Evolutionary conservation across 2,888 invertebrate species (phyloP).

Genomic region (Acrobasis repandana): DNA sequence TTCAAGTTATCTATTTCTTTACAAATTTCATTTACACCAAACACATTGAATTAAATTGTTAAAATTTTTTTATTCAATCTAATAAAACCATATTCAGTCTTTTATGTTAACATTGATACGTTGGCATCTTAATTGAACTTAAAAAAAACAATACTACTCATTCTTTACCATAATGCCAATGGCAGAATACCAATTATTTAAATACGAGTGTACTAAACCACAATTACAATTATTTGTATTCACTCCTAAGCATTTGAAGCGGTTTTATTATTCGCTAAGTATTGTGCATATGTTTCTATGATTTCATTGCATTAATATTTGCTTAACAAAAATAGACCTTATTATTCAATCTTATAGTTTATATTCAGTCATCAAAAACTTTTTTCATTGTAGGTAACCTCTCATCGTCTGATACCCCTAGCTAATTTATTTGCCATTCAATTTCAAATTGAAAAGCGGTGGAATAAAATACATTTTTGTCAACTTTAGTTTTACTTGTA

Average conservation of each 20-base stretch:
- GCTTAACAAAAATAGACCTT: conserved; percentile 24
- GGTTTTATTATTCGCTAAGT: conserved; percentile 55
- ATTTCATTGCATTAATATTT: conserved; percentile 27
- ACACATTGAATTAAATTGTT: too few species aligned
- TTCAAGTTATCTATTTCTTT: too few species aligned
- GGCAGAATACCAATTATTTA: conserved; percentile 1
- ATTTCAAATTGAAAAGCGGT: not conserved
- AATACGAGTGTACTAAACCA: conserved; percentile 36
- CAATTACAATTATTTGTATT: conserved; percentile 58
- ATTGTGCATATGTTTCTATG: conserved; percentile 61
- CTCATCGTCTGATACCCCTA: conserved; percentile 5
- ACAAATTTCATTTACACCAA: too few species aligned
- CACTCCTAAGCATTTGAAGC: conserved; percentile 44
- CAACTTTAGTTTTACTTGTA: not conserved
- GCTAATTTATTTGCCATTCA: conserved; percentile 3
- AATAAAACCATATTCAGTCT: not conserved
- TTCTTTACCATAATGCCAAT: conserved; percentile 7
- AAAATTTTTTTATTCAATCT: too few species aligned
- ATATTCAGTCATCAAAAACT: conserved; percentile 7
- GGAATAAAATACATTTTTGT: not conserved
- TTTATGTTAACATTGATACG: not conserved
- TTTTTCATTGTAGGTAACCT: conserved; percentile 14
- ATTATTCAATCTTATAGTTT: not conserved
- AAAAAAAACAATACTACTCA: conserved; percentile 12
- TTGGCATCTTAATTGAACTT: conserved; percentile 6